Percentiles rank a stretch among this genome's conserved stretches.
Conservation (phyloP, 2,888 invertebrate species). For the Rhagonycha fulva region DNA sequence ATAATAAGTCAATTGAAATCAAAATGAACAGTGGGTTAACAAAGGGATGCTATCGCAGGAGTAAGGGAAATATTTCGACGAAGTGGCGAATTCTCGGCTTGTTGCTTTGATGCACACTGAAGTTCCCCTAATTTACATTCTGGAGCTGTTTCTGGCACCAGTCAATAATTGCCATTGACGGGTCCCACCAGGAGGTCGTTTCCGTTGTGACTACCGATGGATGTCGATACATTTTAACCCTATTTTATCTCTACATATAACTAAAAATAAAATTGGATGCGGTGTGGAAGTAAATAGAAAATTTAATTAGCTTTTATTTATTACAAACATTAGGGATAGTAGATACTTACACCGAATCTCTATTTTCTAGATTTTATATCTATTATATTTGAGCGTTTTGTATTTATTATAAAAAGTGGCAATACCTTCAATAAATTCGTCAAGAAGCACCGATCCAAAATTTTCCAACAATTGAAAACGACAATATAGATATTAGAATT, state of each 20-base stretch:
- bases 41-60: conserved; percentile 22
- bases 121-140: conserved; percentile 49
- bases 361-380: no score
- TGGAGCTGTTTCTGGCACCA: conserved; percentile 44
- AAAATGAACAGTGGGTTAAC: conserved; percentile 41
- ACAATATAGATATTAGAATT: no score
- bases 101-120: conserved; percentile 47
- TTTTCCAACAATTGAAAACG: neutral
- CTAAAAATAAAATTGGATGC: conserved; percentile 1
- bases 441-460: neutral
- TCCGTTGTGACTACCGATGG: conserved; percentile 22
- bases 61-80: conserved; percentile 26
- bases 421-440: neutral
- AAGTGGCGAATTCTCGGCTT: conserved; percentile 44
- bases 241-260: neutral
- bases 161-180: conserved; percentile 46
- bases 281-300: neutral
- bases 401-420: no score
- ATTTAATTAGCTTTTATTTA: neutral
- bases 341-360: no score
- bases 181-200: conserved; percentile 35
- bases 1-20: conserved; percentile 45
- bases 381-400: no score
- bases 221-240: conserved; percentile 30
- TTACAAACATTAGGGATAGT: neutral